Percentiles rank a stretch among this genome's conserved stretches.
These are phyloP conservation scores for Ladona fulva DNA, from an alignment of 1,140 invertebrate species.

Conservation along the genomic window DNA sequence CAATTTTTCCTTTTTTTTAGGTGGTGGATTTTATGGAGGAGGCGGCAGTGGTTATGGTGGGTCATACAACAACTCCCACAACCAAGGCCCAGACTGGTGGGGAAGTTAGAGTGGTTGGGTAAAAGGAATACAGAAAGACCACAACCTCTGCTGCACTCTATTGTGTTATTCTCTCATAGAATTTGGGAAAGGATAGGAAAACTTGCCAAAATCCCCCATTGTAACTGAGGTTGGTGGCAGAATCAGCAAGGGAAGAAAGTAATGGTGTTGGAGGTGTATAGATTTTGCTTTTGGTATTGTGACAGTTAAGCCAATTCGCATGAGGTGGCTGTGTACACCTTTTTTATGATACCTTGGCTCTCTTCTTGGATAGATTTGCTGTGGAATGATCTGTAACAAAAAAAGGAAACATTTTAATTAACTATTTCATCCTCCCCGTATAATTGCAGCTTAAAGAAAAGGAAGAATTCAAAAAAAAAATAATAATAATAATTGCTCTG, in stretches of 20 bases:
- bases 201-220: background rate
- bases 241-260: background rate
- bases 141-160: background rate
- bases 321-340: background rate
- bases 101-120: background rate
- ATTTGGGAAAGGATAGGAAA: background rate
- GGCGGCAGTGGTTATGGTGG: constrained; percentile 12
- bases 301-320: background rate
- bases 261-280: background rate
- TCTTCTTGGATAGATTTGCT: background rate
- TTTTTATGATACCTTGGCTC: background rate
- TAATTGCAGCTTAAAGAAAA: background rate
- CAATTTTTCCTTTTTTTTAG: too few relatives aligned
- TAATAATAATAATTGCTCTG: background rate
- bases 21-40: constrained; percentile 13
- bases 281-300: background rate
- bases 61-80: constrained; percentile 14
- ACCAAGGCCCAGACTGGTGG: constrained; percentile 15
- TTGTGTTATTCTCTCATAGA: constrained; percentile 3
- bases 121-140: background rate
- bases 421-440: background rate
- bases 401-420: background rate
- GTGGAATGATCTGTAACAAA: background rate
- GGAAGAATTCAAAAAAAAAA: background rate
- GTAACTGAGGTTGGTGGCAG: background rate